These are phyloP conservation scores for Ophion ellenae DNA, from an alignment of 2,888 invertebrate species.

Conservation along the genomic window DNA sequence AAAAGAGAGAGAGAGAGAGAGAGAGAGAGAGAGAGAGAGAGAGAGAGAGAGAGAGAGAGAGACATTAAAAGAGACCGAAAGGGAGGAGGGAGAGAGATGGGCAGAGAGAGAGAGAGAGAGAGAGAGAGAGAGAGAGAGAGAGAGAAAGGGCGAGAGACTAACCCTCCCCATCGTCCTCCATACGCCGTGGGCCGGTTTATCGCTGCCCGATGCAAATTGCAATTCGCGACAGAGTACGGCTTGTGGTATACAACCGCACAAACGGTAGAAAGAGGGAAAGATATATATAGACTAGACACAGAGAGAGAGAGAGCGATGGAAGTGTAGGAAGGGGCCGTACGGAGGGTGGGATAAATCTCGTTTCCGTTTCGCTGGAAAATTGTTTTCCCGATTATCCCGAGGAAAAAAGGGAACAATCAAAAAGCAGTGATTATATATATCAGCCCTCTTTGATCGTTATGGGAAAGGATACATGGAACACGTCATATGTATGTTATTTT, in stretches of 20 bases:
- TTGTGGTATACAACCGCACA: slow-evolving; percentile 42
- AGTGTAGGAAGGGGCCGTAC: neutral
- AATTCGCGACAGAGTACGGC: slow-evolving; percentile 56
- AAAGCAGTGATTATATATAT: slow-evolving; percentile 40
- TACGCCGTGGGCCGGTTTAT: slow-evolving; percentile 51
- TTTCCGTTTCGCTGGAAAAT: slow-evolving; percentile 65
- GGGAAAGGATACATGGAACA: neutral
- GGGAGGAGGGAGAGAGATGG: neutral
- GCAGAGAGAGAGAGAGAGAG: neutral
- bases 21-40: slow-evolving; percentile 5
- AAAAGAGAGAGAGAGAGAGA: slow-evolving; percentile 7
- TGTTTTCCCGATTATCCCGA: slow-evolving; percentile 71
- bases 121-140: neutral
- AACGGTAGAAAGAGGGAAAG: slow-evolving; percentile 12
- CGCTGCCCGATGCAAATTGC: slow-evolving; percentile 64
- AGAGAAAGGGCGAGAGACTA: neutral
- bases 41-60: neutral
- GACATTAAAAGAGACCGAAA: neutral
- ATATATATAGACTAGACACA: neutral
- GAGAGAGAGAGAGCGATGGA: neutral
- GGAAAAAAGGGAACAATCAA: slow-evolving; percentile 61
- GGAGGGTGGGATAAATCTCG: slow-evolving; percentile 35
- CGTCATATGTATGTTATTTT: neutral
- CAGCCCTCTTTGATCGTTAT: neutral
- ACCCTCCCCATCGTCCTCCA: slow-evolving; percentile 3